phyloP scores from a whole-genome alignment of 2,888 invertebrate species.

The Ischnura elegans region DNA sequence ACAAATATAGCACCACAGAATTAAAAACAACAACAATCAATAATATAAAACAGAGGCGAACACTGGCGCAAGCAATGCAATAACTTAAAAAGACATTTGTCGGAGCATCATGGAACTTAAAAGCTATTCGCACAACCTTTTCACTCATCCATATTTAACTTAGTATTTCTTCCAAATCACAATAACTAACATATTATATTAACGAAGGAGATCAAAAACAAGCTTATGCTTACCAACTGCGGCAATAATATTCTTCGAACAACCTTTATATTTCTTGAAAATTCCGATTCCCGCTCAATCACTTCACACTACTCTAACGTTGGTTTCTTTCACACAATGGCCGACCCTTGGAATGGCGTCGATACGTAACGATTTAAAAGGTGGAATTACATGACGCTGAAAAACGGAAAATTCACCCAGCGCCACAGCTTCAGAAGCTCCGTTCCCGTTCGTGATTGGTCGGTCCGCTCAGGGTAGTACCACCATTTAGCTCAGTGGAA shows the following conservation, averaged over 20 bases:
- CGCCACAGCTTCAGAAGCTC: conserved; percentile 59
- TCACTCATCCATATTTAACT: conserved; percentile 64
- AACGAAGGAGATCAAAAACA: conserved; percentile 3
- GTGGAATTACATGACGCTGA: conserved; percentile 66
- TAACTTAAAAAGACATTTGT: conserved; percentile 54
- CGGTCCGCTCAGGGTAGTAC: conserved; percentile 58
- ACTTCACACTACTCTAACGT: conserved; percentile 67
- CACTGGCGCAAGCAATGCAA: neutral
- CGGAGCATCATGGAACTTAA: conserved; percentile 64
- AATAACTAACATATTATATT: neutral
- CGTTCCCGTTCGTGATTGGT: conserved; percentile 63
- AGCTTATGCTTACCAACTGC: conserved; percentile 62
- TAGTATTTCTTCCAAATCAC: conserved; percentile 45
- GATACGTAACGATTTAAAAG: conserved; percentile 67
- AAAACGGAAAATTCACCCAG: conserved; percentile 66
- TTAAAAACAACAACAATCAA: neutral
- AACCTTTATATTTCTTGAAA: conserved; percentile 63
- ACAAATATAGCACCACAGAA: neutral
- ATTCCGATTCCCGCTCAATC: conserved; percentile 67
- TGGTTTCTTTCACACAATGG: conserved; percentile 67
- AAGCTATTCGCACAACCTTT: conserved; percentile 63
- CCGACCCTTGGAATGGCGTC: conserved; percentile 67
- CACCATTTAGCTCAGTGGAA: conserved; percentile 65
- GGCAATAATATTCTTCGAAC: conserved; percentile 62
- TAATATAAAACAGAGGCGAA: neutral